Base-by-base conservation (phyloP, 1,140 invertebrate species). In the Daktulosphaira vitifoliae region DNA sequence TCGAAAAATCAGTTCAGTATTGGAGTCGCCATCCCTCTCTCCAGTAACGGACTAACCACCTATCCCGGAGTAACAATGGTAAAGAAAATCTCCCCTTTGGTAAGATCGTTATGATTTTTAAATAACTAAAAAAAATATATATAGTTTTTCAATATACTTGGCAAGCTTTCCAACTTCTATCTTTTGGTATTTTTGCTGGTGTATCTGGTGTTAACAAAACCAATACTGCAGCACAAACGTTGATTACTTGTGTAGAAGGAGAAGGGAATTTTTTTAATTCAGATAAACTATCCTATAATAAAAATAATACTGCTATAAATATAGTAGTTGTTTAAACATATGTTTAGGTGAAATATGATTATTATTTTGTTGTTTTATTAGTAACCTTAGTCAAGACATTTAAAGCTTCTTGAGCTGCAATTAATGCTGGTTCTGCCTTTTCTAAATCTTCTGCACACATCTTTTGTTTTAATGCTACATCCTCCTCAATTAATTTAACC, bases 251-350 rank as follows among this genome's bases (percentile, higher is more conserved):
- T 25, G 83, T 81, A 2, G 87, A 87, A 11, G 87, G 87, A 4
- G 84, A 81, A 3, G 89, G 90, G 75, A 97, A 96, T 4, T 92
- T 92, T 74, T 96, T 96, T 70, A 97, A 76, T 75, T 98, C 94
- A 1, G 93, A 96, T 49, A 96, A 76, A 76, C 96, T 96, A 68
- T 83, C 86, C 77, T 80, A 64, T 48, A 71, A 70, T 20, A 68
- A 5, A 33, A 33, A 33, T 33, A 6, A 33, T 33, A 33, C 11
- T 33, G 29, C 11, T 33, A 33, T 33, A 33, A 48, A 7, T 33
- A 11, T 33, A 33, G 5, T 33, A 33, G n/a, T 48, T 48, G 6
- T 48, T 7, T 48, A 16, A 48, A 48, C n/a, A 22, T 16, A 48
- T 16, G 7, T 6, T 48, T 5, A 48, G 44, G 4, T 48, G 15